These are phyloP conservation scores for Hypolimnas misippus DNA, from an alignment of 2,888 invertebrate species.

Conservation along the genomic window DNA sequence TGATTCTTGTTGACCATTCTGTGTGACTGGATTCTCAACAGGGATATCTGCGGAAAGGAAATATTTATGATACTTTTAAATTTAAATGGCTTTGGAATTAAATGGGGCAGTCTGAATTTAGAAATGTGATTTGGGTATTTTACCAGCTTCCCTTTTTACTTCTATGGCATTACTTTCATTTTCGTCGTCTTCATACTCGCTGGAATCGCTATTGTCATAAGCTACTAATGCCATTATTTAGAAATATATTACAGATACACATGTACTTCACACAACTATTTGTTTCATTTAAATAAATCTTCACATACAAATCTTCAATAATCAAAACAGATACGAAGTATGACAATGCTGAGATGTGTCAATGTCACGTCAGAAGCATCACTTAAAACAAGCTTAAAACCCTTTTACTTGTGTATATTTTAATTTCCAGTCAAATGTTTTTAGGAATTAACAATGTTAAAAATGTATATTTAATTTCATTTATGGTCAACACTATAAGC, in stretches of 20 bases:
- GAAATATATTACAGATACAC: not conserved
- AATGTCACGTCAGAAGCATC: too few relatives aligned
- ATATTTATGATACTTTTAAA: not conserved
- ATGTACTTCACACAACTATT: too few relatives aligned
- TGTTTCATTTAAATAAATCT: conserved; percentile 8
- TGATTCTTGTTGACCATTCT: conserved; percentile 23
- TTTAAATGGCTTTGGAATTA: too few relatives aligned
- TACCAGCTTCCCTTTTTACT: conserved; percentile 44
- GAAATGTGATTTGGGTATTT: not conserved
- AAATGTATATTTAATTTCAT: too few relatives aligned
- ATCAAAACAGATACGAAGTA: not conserved
- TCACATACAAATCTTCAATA: not conserved
- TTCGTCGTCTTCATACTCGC: conserved; percentile 68
- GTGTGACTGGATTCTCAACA: conserved; percentile 7
- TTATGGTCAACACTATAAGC: too few relatives aligned
- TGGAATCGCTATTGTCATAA: conserved; percentile 83
- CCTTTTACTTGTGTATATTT: too few relatives aligned
- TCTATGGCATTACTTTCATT: conserved; percentile 51
- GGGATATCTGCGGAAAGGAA: not conserved
- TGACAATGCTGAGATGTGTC: not conserved
- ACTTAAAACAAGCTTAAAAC: too few relatives aligned
- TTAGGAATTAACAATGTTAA: too few relatives aligned
- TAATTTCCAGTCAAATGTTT: too few relatives aligned
- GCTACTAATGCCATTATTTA: conserved; percentile 85
- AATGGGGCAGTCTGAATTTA: too few relatives aligned